Evolutionary conservation across 2,113 vertebrate species (phyloP).

Genomic region (Coptodon rendalli): DNA sequence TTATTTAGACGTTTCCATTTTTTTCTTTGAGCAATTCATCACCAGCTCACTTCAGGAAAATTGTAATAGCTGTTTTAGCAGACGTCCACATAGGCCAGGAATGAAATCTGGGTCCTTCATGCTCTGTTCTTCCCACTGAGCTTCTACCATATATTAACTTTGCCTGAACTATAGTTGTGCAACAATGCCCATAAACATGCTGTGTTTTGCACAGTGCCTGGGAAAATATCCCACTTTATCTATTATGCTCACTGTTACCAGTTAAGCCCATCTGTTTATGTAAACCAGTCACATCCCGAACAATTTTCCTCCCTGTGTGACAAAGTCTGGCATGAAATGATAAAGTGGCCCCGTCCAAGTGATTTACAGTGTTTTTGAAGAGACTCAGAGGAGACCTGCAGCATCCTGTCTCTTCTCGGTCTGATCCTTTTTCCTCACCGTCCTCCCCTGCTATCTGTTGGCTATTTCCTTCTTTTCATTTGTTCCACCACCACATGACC

Average conservation of each 20-base stretch:
- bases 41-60: neutral
- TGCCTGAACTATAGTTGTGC: neutral
- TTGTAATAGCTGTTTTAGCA: neutral
- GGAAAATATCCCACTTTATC: neutral
- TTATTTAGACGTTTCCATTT: neutral
- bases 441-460: constrained; percentile 14
- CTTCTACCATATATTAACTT: neutral
- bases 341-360: constrained; percentile 22
- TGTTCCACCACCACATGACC: constrained; percentile 37
- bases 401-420: constrained; percentile 44
- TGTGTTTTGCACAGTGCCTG: neutral
- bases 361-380: constrained; percentile 45
- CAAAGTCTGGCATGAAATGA: constrained; percentile 38
- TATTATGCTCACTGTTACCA: neutral
- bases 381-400: constrained; percentile 33
- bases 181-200: neutral
- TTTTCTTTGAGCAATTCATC: neutral
- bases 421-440: neutral
- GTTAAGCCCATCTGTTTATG: constrained; percentile 21
- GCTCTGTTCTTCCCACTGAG: neutral
- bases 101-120: neutral
- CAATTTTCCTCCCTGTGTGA: constrained; percentile 6
- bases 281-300: constrained; percentile 18
- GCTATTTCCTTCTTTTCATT: constrained; percentile 33
- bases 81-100: neutral